Percentiles rank a stretch among this genome's conserved stretches.
phyloP scores from a whole-genome alignment of 2,888 invertebrate species.

The Acanthosepion pharaonis region DNA sequence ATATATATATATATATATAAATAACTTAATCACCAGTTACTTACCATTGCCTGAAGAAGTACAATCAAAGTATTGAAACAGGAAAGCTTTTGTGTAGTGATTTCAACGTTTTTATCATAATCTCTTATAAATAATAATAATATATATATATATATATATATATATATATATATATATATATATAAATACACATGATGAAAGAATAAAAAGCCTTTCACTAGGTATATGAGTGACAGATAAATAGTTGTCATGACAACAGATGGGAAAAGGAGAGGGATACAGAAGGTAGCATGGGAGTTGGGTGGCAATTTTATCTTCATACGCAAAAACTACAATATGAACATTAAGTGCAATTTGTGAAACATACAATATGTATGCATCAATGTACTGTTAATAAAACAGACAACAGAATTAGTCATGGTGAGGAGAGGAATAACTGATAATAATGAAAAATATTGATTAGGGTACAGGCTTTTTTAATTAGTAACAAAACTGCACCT shows the following conservation, averaged over 20 bases:
- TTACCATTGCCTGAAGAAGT: too few species aligned
- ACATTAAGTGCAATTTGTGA: neutral
- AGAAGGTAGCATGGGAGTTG: neutral
- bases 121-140: too few species aligned
- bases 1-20: too few species aligned
- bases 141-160: neutral
- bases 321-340: neutral
- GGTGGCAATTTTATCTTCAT: neutral
- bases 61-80: too few species aligned
- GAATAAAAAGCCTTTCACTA: neutral
- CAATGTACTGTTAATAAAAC: neutral
- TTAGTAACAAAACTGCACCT: too few species aligned
- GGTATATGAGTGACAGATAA: neutral
- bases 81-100: too few species aligned
- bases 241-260: neutral
- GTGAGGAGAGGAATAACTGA: neutral
- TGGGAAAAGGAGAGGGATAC: neutral
- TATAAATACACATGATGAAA: neutral
- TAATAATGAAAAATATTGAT: neutral
- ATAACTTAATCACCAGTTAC: too few species aligned
- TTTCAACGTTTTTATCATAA: too few species aligned
- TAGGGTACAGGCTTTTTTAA: too few species aligned
- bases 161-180: neutral
- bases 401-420: neutral
- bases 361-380: neutral